These are phyloP conservation scores for Mycteria americana DNA, from an alignment of 2,797 vertebrate species.

Conservation along the genomic window DNA sequence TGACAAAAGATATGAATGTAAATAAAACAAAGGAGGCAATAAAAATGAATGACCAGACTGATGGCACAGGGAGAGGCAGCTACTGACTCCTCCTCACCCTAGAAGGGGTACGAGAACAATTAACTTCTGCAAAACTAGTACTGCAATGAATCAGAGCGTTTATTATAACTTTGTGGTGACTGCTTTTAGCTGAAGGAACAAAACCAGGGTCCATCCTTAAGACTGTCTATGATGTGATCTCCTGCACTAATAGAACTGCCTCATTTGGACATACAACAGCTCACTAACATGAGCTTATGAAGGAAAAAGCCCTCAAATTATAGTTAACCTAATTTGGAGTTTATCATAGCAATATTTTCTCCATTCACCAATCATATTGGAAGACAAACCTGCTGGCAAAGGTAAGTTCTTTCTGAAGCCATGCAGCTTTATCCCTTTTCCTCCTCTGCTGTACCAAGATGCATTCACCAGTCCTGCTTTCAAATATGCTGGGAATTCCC, in stretches of 20 bases:
- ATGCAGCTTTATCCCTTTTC: background rate
- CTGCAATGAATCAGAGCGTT: background rate
- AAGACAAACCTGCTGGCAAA: background rate
- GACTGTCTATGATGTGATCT: background rate
- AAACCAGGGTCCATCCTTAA: background rate
- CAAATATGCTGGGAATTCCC: slow-evolving; percentile 17
- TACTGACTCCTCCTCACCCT: background rate
- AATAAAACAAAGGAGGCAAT: background rate
- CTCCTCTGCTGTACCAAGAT: background rate
- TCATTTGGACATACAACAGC: background rate
- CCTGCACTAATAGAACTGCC: background rate
- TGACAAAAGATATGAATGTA: background rate
- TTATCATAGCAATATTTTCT: background rate
- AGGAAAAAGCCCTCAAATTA: background rate
- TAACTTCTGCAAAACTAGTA: background rate
- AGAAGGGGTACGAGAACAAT: background rate
- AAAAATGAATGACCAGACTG: background rate
- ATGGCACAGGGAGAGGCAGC: background rate
- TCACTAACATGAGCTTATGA: background rate
- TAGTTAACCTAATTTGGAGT: background rate
- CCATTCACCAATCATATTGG: background rate
- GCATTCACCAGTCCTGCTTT: background rate
- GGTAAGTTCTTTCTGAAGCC: background rate
- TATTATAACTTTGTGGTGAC: background rate
- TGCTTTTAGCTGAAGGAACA: background rate